Conservation (phyloP, 1,140 invertebrate species). For the Drosophila grimshawi region DNA sequence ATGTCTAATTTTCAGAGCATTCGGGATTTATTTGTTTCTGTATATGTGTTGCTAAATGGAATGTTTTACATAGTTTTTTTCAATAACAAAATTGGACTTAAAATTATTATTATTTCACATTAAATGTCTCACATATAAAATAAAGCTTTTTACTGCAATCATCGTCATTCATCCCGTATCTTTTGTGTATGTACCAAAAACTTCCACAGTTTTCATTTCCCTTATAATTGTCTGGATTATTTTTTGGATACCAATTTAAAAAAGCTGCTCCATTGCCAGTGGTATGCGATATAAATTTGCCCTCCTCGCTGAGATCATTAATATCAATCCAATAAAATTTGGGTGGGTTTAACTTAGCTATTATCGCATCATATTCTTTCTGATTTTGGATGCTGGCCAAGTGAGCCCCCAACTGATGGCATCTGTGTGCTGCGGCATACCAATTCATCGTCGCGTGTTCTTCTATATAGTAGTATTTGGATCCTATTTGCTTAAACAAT, state of each 20-base stretch:
- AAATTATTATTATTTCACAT: no score
- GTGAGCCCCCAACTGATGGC: conserved; percentile 8
- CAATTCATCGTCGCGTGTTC: conserved; percentile 1
- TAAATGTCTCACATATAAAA: no score
- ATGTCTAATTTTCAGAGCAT: no score
- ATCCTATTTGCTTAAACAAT: conserved; percentile 12
- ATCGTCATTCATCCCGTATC: no score
- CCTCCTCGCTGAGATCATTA: conserved; percentile 14
- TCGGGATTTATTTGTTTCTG: no score
- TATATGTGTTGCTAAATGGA: no score
- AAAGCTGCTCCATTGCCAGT: background rate
- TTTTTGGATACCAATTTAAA: background rate
- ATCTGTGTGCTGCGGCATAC: background rate
- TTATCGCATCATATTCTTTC: background rate
- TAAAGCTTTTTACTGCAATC: no score
- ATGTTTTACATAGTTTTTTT: no score
- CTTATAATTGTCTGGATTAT: no score
- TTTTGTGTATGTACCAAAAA: background rate
- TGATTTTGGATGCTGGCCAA: conserved; percentile 14
- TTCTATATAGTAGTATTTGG: conserved; percentile 9
- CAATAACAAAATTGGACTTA: no score
- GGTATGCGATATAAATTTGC: conserved; percentile 5
- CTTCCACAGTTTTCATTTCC: background rate
- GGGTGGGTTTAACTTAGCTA: background rate
- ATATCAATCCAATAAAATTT: conserved; percentile 10